phyloP scores from a whole-genome alignment of 1,140 invertebrate genomes.

The Bombus superbus region DNA sequence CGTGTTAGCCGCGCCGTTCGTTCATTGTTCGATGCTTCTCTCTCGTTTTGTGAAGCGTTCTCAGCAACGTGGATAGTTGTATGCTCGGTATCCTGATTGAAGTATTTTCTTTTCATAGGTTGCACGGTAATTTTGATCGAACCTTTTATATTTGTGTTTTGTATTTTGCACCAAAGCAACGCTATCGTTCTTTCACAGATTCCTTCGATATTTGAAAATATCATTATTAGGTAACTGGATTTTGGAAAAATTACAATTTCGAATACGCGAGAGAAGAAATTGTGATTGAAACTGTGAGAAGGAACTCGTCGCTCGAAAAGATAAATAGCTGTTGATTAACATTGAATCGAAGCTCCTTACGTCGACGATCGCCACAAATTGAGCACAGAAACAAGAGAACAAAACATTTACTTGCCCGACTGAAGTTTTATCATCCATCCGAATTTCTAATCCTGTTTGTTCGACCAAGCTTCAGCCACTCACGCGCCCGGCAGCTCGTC shows the following conservation, averaged over 20 bases:
- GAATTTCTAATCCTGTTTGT: conserved; percentile 26
- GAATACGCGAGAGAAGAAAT: too few species aligned
- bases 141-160: too few species aligned
- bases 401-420: not conserved
- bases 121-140: too few species aligned
- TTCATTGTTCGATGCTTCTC: conserved; percentile 27
- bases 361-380: not conserved
- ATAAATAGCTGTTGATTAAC: not conserved
- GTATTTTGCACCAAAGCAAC: too few species aligned
- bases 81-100: not conserved
- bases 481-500: not conserved
- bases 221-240: too few species aligned
- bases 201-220: too few species aligned
- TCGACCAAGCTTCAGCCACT: not conserved
- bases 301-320: not conserved
- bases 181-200: too few species aligned
- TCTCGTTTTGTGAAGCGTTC: not conserved
- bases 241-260: too few species aligned
- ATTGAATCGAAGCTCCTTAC: not conserved
- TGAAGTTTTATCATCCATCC: not conserved
- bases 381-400: not conserved
- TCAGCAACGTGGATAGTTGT: not conserved
- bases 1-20: conserved; percentile 18
- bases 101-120: not conserved
- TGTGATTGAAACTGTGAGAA: too few species aligned